phyloP scores from a whole-genome alignment of 1,140 invertebrate genomes.

The Adoxophyes honmai region DNA sequence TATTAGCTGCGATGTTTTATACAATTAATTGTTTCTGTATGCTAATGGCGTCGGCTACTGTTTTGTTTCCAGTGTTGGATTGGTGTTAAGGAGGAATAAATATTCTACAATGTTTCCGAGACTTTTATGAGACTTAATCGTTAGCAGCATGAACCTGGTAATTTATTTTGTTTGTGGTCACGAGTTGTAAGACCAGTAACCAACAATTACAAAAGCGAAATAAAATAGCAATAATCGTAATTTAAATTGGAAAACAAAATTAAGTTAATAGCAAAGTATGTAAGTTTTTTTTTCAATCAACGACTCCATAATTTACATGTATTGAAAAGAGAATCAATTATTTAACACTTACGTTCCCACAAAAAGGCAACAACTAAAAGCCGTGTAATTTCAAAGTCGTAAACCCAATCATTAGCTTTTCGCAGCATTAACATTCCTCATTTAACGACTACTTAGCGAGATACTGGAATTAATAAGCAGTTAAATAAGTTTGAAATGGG shows the following conservation, averaged over 20 bases:
- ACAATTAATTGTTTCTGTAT: constrained; percentile 14
- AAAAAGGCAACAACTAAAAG: constrained; percentile 4
- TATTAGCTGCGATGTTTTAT: constrained; percentile 14
- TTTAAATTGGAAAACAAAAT: too few relatives aligned
- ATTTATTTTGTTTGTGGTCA: too few relatives aligned
- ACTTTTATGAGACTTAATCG: too few relatives aligned
- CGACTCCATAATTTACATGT: not conserved
- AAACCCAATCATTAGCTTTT: constrained; percentile 11
- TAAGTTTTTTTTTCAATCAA: too few relatives aligned
- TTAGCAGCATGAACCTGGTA: too few relatives aligned
- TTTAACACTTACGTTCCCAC: not conserved
- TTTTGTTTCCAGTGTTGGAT: not conserved
- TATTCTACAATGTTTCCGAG: too few relatives aligned
- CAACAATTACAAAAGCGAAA: too few relatives aligned
- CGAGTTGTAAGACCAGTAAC: too few relatives aligned
- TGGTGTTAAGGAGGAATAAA: too few relatives aligned
- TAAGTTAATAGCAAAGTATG: too few relatives aligned
- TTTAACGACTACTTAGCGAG: constrained; percentile 10
- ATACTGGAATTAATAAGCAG: constrained; percentile 2
- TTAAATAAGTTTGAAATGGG: constrained; percentile 2
- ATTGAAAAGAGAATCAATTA: constrained; percentile 6
- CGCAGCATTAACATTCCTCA: constrained; percentile 8
- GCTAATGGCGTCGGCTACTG: not conserved
- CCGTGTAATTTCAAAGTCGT: not conserved
- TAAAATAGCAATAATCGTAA: too few relatives aligned